Evolutionary conservation across 1,140 invertebrate species (phyloP).

Genomic region (Lasioglossum albipes): DNA sequence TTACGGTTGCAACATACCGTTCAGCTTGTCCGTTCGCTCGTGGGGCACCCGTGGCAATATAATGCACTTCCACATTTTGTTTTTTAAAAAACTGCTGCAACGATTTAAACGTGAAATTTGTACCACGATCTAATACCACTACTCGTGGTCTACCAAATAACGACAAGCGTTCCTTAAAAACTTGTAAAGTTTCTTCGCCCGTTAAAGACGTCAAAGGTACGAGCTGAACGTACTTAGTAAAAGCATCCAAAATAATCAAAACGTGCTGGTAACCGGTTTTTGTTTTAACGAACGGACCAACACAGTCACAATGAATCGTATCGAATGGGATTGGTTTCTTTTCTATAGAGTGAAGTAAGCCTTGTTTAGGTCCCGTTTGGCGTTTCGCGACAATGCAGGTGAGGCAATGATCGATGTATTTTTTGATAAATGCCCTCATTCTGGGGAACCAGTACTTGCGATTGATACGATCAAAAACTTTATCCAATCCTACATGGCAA

Average conservation of each 20-base stretch:
- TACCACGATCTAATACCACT: neutral
- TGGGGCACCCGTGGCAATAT: neutral
- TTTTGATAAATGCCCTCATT: neutral
- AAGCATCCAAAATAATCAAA: neutral
- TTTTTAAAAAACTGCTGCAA: neutral
- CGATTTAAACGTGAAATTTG: neutral
- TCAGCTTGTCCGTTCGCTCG: constrained; percentile 6
- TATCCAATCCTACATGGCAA: neutral
- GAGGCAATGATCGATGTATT: neutral
- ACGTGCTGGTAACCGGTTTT: neutral
- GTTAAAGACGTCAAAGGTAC: neutral
- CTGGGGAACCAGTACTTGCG: neutral
- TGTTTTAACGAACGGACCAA: too few species aligned
- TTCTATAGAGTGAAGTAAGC: too few species aligned
- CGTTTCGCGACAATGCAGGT: too few species aligned
- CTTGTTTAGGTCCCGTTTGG: too few species aligned
- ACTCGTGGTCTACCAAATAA: neutral
- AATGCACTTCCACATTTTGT: neutral
- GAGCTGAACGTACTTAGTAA: neutral
- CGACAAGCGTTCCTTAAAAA: neutral
- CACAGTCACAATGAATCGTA: neutral
- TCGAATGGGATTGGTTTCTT: too few species aligned
- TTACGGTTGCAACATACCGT: neutral
- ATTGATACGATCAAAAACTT: neutral
- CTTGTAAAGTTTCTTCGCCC: neutral